These are phyloP conservation scores for Saccopteryx bilineata DNA, from an alignment of 2,113 vertebrate genomes.

Conservation along the genomic window DNA sequence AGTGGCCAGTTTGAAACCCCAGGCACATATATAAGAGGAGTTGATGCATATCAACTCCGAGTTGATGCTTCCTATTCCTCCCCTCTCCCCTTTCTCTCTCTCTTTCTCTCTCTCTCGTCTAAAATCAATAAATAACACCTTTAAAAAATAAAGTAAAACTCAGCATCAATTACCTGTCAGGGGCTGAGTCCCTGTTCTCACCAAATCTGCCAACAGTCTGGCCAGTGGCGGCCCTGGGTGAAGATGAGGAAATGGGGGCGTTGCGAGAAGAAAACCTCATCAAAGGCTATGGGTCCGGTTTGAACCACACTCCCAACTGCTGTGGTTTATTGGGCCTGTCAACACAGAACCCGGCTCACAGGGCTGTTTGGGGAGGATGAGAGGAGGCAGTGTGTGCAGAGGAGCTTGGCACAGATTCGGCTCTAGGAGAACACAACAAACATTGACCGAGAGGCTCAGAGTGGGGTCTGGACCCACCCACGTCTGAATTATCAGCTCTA, in stretches of 20 bases:
- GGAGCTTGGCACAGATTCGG: neutral
- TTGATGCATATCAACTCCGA: no score
- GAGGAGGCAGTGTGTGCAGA: neutral
- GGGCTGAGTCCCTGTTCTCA: accelerated
- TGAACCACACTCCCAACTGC: neutral
- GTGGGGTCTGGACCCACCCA: neutral
- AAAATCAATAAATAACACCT: no score
- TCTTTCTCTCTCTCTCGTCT: no score
- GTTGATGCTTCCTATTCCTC: no score
- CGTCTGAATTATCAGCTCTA: neutral
- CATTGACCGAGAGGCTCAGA: neutral
- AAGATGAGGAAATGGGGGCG: neutral
- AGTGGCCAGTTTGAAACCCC: no score
- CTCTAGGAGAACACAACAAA: neutral
- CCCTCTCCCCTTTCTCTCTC: no score
- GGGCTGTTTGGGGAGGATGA: neutral
- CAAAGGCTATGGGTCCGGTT: accelerated
- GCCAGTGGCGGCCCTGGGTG: neutral
- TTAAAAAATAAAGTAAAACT: no score
- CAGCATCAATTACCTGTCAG: neutral
- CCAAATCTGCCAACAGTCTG: neutral
- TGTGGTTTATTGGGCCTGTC: neutral
- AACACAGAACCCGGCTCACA: neutral
- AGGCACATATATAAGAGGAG: no score
- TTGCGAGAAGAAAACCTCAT: neutral